Evolutionary conservation across 1,140 invertebrate species (phyloP).

Genomic region (Ruditapes philippinarum): DNA sequence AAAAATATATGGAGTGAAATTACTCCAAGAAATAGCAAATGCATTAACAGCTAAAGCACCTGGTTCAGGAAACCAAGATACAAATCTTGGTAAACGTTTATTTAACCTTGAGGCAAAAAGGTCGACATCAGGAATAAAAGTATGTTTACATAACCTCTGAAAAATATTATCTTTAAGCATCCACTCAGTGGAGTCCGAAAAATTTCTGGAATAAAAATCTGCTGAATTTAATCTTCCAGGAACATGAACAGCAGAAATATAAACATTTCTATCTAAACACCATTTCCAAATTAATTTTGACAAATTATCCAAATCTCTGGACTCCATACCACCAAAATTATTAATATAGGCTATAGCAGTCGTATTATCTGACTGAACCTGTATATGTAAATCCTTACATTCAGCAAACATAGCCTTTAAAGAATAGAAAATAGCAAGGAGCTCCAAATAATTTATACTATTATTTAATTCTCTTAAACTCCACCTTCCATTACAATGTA

Average conservation of each 20-base stretch:
- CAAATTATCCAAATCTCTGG: constrained; percentile 50
- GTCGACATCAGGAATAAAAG: constrained; percentile 62
- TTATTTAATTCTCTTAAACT: not conserved
- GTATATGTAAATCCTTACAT: constrained; percentile 41
- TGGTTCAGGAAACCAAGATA: constrained; percentile 70
- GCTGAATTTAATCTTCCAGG: constrained; percentile 49
- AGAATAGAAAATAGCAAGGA: constrained; percentile 23
- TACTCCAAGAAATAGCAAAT: constrained; percentile 54
- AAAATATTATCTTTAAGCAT: constrained; percentile 52
- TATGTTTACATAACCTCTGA: constrained; percentile 18
- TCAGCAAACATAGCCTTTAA: constrained; percentile 15
- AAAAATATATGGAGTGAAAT: constrained; percentile 51
- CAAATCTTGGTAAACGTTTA: constrained; percentile 57
- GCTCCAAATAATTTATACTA: constrained; percentile 27
- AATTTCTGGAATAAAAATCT: constrained; percentile 57
- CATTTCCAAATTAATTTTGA: constrained; percentile 67
- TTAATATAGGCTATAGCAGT: constrained; percentile 68
- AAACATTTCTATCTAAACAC: constrained; percentile 55
- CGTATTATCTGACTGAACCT: constrained; percentile 63
- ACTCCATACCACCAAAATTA: constrained; percentile 70
- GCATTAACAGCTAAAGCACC: constrained; percentile 67
- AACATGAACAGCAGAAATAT: constrained; percentile 40
- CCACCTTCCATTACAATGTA: constrained; percentile 16
- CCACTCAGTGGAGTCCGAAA: constrained; percentile 52
- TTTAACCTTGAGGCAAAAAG: constrained; percentile 74